Conservation (phyloP, 2,888 invertebrate species). For the Drosophila setosimentum region DNA sequence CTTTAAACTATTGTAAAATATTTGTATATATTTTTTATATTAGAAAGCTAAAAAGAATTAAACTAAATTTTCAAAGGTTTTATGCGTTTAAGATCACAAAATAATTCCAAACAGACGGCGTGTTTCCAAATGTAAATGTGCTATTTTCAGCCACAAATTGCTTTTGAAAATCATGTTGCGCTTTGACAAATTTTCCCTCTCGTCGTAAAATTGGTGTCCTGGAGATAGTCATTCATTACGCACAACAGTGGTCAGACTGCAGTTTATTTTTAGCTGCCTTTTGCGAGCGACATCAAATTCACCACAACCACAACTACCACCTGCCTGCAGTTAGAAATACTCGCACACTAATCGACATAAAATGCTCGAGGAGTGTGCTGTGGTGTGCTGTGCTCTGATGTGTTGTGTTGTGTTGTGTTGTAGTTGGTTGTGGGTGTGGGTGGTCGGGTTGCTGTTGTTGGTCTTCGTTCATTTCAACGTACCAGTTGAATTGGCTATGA, state of each 20-base stretch:
- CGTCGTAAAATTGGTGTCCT: not conserved
- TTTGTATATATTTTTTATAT: no score
- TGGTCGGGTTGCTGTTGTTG: not conserved
- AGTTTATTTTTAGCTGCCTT: slow-evolving; percentile 55
- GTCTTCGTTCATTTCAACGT: no score
- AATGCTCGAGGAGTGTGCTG: not conserved
- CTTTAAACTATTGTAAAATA: not conserved
- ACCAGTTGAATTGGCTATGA: slow-evolving; percentile 20
- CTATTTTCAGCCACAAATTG: not conserved
- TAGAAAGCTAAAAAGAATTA: no score
- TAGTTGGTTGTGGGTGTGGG: no score
- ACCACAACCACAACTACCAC: slow-evolving; percentile 37
- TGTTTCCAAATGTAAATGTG: not conserved
- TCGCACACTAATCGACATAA: slow-evolving; percentile 15
- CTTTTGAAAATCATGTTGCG: not conserved
- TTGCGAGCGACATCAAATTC: slow-evolving; percentile 37
- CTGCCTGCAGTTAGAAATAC: slow-evolving; percentile 41
- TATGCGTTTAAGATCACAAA: no score
- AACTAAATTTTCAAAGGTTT: no score
- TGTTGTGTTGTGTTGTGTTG: no score
- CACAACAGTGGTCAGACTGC: slow-evolving; percentile 14
- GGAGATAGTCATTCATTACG: not conserved
- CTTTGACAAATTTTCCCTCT: not conserved
- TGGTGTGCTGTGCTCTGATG: not conserved
- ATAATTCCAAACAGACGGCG: not conserved